These are phyloP conservation scores for Pelecanus crispus DNA, from an alignment of 2,113 vertebrate species.

Conservation along the genomic window DNA sequence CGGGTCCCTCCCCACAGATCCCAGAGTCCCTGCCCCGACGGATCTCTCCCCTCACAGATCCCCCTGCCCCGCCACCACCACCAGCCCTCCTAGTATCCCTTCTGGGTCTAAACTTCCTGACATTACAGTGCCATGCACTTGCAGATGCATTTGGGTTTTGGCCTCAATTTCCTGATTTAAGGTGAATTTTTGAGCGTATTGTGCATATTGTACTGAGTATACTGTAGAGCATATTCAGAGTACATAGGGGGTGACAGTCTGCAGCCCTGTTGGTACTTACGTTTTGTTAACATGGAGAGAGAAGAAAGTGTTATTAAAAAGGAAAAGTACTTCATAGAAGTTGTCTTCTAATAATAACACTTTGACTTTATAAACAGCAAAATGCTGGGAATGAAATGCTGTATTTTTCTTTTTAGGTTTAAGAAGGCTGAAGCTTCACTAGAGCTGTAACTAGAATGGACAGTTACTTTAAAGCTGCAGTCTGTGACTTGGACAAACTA, in stretches of 20 bases:
- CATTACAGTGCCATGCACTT: not conserved
- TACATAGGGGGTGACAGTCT: not conserved
- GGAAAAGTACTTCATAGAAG: not conserved
- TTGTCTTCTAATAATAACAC: not conserved
- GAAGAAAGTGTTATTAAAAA: not conserved
- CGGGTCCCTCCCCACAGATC: too few species aligned
- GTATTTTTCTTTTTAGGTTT: slow-evolving; percentile 51
- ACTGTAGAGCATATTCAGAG: not conserved
- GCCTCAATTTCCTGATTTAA: not conserved
- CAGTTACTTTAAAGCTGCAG: slow-evolving; percentile 94
- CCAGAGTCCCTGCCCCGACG: too few species aligned
- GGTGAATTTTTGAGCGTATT: not conserved
- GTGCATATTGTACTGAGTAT: not conserved
- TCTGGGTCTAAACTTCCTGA: not conserved
- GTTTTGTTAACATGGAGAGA: not conserved
- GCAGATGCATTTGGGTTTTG: not conserved
- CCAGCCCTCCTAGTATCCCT: not conserved
- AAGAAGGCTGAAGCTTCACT: slow-evolving; percentile 18
- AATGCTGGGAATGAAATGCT: not conserved
- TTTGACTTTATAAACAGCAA: not conserved
- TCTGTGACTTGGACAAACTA: slow-evolving; percentile 94
- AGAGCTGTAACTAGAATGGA: slow-evolving; percentile 82
- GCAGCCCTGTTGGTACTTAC: not conserved
- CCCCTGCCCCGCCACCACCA: too few species aligned
- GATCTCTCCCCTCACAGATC: too few species aligned